Base-by-base conservation (phyloP, 2,797 vertebrate genomes). In the Tenualosa ilisha region DNA sequence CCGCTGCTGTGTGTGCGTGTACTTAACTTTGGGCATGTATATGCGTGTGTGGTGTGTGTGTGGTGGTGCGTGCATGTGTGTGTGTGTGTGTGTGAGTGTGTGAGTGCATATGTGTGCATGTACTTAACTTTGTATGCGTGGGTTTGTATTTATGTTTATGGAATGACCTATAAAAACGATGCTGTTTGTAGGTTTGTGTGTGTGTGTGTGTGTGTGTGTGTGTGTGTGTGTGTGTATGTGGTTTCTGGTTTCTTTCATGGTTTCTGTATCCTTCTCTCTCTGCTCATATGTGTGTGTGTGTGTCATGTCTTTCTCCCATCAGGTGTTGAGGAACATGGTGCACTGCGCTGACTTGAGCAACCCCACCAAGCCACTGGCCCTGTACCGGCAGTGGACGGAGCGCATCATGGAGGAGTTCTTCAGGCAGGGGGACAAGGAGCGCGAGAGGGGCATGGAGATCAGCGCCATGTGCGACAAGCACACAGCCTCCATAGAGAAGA, bases 351-450 rank as follows among this genome's bases (percentile, higher is more conserved):
- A 97, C 87, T 89, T 97, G 88, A 97, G 96, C 31, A 97, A 97
- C 49, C 96, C 96, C 90, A 97, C 96, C 13, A 97, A 96, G 88
- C 95, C 96, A 0, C 91, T 97, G 92, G 94, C 95, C 86, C 86
- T 97, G 8, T 97, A 97, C 89, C 92, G 96, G 59, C 96, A 96
- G 82, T 97, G 96, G 96, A 97, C 96, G 0, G 96, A 96, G 90
- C 92, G 96, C 83, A 97, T 97, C 93, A 97, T 97, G 96, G 95
- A 96, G 86, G 96, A 97, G 72, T 97, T 97, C 92, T 97, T 96
- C 92, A 95, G 96, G 81, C 96, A 97, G 86, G 96, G 96, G 56
- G 96, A 97, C 93, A 96, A 96, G 31, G 96, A 97, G 84, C 75
- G 96, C 24, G 96, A 96, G 82, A 93, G 94, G 0, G 96, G 96